Base-by-base conservation (phyloP, 2,797 vertebrate genomes). In the Oreortyx pictus region DNA sequence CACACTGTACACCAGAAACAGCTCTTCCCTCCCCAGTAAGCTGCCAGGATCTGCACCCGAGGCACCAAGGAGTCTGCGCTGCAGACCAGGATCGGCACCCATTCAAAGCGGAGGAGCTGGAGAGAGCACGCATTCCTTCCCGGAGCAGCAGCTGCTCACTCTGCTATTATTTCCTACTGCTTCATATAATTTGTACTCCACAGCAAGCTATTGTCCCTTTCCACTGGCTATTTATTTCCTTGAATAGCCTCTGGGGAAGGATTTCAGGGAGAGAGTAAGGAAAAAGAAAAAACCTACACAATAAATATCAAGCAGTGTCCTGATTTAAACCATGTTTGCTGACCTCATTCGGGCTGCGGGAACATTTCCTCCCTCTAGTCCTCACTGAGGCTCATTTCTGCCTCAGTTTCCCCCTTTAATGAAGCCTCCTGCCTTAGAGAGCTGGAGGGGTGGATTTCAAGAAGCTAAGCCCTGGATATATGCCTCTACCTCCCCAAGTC, bases 191-290 rank as follows among this genome's bases (percentile, higher is more conserved):
- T 95, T 94, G 92, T 94, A 89, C 89, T 95, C 96, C 90, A 79
- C 93, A 94, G 92, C 86, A 92, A 94, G 76, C 92, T 94, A 94
- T 94, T 95, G 93, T 94, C 89, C 87, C 75, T 94, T 94, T 95
- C 95, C 95, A 95, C 90, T 94, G 82, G 94, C 85, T 95, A 94
- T 94, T 95, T 96, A 95, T 95, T 96, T 96, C 93, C 96, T 96
- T 92, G 90, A 96, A 95, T 92, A 96, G 95, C 93, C 96, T 96
- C 96, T 86, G 85, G 94, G 94, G 94, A 96, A 95, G 86, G 85
- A 95, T 95, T 95, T 96, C 89, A 82, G 89, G 87, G 80, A 29
- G 0, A 62, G 84, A 94, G 82, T 67, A 79, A 94, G 93, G 93
- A 92, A 92, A 93, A 92, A 90, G 57, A 89, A 93, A 83, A 92